Evolutionary conservation across 1,140 invertebrate species (phyloP), one percentile per base, ranked within the genome.

Genomic region (Trichonephila clavata): DNA sequence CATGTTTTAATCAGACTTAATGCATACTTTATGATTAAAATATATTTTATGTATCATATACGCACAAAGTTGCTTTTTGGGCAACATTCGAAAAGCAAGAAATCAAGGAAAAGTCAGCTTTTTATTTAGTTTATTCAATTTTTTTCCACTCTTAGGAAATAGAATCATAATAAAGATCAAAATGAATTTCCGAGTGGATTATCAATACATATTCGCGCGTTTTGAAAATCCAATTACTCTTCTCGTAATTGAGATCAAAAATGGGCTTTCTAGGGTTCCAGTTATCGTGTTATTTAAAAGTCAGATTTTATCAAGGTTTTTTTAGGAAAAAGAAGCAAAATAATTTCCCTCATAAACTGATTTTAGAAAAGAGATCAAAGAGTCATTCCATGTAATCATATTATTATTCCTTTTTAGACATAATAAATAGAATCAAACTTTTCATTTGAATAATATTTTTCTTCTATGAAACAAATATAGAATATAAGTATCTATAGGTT

Each of bases 191-290:
- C 3, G 39, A 81, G 43, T 21, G n/a, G 6, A 83, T 50, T 7
- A 50, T 83, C 32, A 57, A 50, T 20, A n/a, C 4, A 57, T 50
- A 50, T 20, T 57, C 14, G n/a, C 50, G 32, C 80, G 20, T 83
- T 83, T 21, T 57, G 80, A 83, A 71, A 83, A 83, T 83, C 20
- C 80, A 83, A 83, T 83, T 83, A 83, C 80, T 83, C 24, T 10
- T 65, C 18, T 14, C 50, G 43, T 83, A 83, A 83, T 83, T 83
- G 80, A 83, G 43, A 83, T 57, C 80, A 50, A 83, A 39, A n/a
- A 83, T 83, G 43, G 43, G 18, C 24, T 50, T n/a, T 3, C 21
- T 50, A n/a, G 43, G 20, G 4, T 50, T 21, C 39, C 2, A 83
- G 2, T 16, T 10, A 24, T 13, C 24, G 14, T 32, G 13, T 3